Evolutionary conservation across 2,113 vertebrate genomes (phyloP).

Genomic region (Percina caprodes): DNA sequence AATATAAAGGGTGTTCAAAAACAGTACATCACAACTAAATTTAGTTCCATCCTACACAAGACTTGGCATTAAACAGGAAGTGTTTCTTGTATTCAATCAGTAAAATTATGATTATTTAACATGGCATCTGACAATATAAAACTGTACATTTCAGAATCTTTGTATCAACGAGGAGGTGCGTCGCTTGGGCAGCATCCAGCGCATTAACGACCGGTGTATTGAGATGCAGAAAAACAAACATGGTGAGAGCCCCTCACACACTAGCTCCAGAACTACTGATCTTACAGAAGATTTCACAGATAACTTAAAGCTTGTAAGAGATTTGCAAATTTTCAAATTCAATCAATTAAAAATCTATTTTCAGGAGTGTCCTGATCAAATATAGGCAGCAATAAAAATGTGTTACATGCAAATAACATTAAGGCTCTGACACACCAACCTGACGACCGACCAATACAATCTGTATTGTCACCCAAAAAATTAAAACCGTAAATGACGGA

Average conservation of each 20-base stretch:
- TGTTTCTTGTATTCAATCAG: background rate
- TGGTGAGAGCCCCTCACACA: conserved; percentile 74
- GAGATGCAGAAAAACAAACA: conserved; percentile 95
- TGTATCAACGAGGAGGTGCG: conserved; percentile 94
- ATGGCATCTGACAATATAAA: conserved; percentile 5
- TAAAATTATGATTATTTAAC: background rate
- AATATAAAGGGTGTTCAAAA: background rate
- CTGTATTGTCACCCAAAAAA: no score
- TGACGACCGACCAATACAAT: no score
- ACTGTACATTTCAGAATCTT: conserved; percentile 84
- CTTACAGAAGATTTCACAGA: background rate
- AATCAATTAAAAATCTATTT: background rate
- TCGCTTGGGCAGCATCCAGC: conserved; percentile 86
- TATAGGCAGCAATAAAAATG: background rate
- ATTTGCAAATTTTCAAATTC: background rate
- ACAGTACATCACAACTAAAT: background rate
- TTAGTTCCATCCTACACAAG: background rate
- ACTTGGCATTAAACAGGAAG: background rate
- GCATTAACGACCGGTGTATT: conserved; percentile 94
- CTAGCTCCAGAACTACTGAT: background rate
- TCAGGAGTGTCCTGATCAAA: background rate
- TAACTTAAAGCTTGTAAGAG: background rate
- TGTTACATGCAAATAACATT: background rate
- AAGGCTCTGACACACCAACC: no score
- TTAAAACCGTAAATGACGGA: no score